A percentile compares a stretch with the other conserved stretches of the same genome.
Evolutionary conservation across 2,797 vertebrate genomes (phyloP).

Genomic region (Crax fasciolata): DNA sequence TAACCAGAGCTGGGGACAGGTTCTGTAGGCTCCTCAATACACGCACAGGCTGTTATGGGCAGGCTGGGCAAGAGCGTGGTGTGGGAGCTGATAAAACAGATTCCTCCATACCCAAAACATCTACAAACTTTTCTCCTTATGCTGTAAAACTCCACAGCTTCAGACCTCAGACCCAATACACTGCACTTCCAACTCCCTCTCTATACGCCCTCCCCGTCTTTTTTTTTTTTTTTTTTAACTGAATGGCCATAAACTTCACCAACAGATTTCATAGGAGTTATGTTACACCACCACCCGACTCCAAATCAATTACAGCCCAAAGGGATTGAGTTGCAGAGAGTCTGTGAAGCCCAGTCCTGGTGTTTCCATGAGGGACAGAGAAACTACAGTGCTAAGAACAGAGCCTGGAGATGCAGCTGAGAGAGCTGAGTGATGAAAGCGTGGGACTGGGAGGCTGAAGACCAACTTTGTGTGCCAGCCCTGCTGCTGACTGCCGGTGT

Average conservation of each 20-base stretch:
- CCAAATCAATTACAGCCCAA: constrained; percentile 74
- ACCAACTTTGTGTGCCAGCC: background rate
- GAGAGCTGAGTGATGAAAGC: constrained; percentile 63
- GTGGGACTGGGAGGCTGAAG: constrained; percentile 33
- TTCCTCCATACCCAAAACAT: background rate
- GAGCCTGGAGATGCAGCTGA: constrained; percentile 57
- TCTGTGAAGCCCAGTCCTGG: constrained; percentile 67
- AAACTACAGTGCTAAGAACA: constrained; percentile 56
- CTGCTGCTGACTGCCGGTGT: background rate
- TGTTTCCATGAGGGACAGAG: constrained; percentile 66
- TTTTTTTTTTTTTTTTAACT: background rate
- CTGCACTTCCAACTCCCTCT: constrained; percentile 24
- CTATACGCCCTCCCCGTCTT: background rate
- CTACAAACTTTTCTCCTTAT: background rate
- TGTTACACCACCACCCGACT: constrained; percentile 75
- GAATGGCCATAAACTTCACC: constrained; percentile 70
- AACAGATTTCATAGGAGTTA: constrained; percentile 66
- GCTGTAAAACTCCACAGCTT: background rate
- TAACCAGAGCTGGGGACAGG: background rate
- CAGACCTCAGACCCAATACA: background rate
- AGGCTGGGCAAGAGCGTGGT: background rate
- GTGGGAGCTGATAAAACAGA: background rate
- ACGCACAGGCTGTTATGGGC: rapidly evolving
- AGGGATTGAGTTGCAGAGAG: constrained; percentile 72
- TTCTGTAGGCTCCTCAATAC: background rate